phyloP scores from a whole-genome alignment of 2,113 vertebrate genomes.

The Scytalopus superciliaris region DNA sequence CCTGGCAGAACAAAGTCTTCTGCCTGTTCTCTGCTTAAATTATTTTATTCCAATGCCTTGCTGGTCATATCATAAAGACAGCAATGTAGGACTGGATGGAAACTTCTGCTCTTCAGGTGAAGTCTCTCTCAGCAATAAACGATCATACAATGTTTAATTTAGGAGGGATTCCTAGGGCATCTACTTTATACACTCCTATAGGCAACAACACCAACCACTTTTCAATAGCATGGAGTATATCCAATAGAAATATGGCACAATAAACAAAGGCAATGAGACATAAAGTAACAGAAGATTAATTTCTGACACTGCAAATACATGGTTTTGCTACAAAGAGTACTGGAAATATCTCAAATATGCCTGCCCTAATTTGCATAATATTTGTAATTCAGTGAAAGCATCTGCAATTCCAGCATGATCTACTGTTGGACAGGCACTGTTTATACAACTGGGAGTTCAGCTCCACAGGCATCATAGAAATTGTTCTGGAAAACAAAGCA shows the following conservation, averaged over 20 bases:
- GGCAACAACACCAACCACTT: neutral
- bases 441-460: neutral
- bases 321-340: neutral
- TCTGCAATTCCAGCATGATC: accelerated
- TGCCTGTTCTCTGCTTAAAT: neutral
- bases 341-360: neutral
- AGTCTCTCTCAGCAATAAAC: neutral
- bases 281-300: neutral
- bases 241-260: neutral
- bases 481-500: neutral
- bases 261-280: neutral
- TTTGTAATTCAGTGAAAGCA: neutral
- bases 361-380: neutral
- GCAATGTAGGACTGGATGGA: neutral
- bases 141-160: neutral
- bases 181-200: neutral
- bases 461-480: neutral
- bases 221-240: neutral
- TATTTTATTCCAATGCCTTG: neutral
- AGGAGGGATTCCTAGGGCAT: neutral
- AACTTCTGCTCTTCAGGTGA: neutral
- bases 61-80: neutral
- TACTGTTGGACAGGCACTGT: neutral
- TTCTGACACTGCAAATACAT: neutral
- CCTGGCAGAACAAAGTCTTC: neutral